Evolutionary conservation across 2,888 invertebrate species (phyloP).

Genomic region (Machimus rusticus): DNA sequence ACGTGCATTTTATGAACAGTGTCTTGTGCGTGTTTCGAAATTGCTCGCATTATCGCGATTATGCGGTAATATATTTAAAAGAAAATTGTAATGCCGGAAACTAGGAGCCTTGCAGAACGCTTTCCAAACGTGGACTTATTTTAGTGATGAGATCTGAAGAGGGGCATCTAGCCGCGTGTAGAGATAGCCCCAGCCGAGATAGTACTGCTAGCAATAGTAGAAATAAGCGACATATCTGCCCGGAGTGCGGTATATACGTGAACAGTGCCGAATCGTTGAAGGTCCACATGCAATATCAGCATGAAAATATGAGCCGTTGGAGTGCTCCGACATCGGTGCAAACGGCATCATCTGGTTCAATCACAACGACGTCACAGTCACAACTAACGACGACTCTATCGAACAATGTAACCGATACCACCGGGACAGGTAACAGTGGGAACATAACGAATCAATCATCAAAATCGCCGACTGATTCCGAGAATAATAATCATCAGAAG

Average conservation of each 20-base stretch:
- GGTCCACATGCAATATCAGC: conserved; percentile 81
- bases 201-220: neutral
- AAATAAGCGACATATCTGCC: conserved; percentile 71
- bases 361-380: conserved; percentile 33
- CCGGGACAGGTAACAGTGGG: conserved; percentile 10
- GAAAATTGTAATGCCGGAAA: neutral
- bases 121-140: conserved; percentile 11
- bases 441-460: conserved; percentile 43
- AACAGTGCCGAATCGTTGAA: conserved; percentile 80
- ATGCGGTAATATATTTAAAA: neutral
- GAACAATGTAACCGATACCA: neutral
- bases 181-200: conserved; percentile 44
- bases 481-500: conserved; percentile 68
- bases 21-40: neutral
- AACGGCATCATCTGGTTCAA: neutral
- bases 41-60: neutral
- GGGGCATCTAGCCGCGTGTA: conserved; percentile 46
- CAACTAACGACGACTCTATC: conserved; percentile 4
- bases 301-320: conserved; percentile 67
- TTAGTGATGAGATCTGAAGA: conserved; percentile 49
- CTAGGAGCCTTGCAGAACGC: neutral
- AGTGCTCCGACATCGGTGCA: conserved; percentile 45
- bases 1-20: conserved; percentile 4
- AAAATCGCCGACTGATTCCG: conserved; percentile 47
- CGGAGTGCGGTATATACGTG: conserved; percentile 77